phyloP scores from a whole-genome alignment of 2,797 vertebrate genomes.

The Sebastes melanostomus region DNA sequence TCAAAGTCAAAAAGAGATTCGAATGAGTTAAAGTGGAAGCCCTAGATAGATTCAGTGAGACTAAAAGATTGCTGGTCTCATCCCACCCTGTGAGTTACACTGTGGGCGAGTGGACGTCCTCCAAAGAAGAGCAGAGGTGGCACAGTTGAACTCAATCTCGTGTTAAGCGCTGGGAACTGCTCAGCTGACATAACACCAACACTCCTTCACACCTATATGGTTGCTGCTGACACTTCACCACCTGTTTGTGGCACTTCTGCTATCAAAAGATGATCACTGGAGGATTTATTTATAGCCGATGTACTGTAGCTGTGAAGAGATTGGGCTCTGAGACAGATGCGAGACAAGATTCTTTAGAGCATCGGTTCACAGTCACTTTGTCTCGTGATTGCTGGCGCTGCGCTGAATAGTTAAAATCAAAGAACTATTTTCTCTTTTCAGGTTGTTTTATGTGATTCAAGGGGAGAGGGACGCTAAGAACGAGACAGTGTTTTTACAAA shows the following conservation, averaged over 20 bases:
- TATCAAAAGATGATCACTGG: slow-evolving; percentile 19
- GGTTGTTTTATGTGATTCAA: background rate
- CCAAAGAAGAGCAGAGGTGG: background rate
- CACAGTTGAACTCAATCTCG: background rate
- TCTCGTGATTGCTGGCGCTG: background rate
- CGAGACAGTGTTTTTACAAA: background rate
- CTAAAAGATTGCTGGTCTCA: background rate
- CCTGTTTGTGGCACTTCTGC: slow-evolving; percentile 37
- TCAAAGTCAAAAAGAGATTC: background rate
- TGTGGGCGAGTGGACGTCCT: background rate
- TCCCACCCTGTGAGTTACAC: background rate
- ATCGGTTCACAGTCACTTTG: background rate
- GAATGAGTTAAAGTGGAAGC: slow-evolving; percentile 9
- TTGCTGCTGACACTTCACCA: slow-evolving; percentile 38
- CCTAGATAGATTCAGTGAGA: background rate
- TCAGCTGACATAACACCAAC: slow-evolving; percentile 1
- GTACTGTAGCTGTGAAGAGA: slow-evolving; percentile 9
- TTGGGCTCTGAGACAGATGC: background rate
- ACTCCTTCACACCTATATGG: slow-evolving; percentile 40
- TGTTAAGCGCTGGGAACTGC: background rate
- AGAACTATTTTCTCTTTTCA: background rate
- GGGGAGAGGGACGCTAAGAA: background rate
- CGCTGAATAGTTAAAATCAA: background rate
- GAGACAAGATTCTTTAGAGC: background rate
- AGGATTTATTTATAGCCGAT: slow-evolving; percentile 47